Evolutionary conservation across 2,888 invertebrate genomes (phyloP), one percentile per base, ranked within the genome.

Genomic region (Prionchulus punctatus): DNA sequence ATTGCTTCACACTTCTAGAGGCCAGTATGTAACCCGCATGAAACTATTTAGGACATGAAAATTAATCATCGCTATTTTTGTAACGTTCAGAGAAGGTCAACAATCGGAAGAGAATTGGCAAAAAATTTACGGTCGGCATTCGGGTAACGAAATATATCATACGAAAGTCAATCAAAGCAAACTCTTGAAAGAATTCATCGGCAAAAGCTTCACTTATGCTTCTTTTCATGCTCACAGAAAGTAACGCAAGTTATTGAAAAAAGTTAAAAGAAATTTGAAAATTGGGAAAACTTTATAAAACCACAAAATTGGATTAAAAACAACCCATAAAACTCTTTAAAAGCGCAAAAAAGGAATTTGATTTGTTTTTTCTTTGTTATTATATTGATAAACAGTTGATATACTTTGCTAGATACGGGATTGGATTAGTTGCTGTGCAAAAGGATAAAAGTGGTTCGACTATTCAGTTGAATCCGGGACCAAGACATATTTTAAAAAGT

Each of bases 101-200:
- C 85, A 86, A 60, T 89, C 89, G 0, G 85, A 85, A 43, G 96
- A 96, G 75, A 90, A 94, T 74, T 98, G 96, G 96, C 94, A 96
- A 75, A 81, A 89, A 55, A 78, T 92, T n/a, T 96, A 96, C 72
- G 96, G 96, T 23, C 85, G 89, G 72, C 94, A 94, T 74, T 94
- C 94, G 1, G 96, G 96, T 63, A 98, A 98, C 74, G 96, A 98
- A 78, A 94, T 98, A 69, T 96, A 96, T 77, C 92, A 96, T 75
- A 96, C 96, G 64, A 82, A 85, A 58, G 80, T 94, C 57, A 86
- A 86, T 21, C 91, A 94, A 71, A 90, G 90, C 67, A 81, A 91
- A 61, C 96, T 98, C 77, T 96, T 96, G 71, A 91, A 92, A 28
- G 96, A 96, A 75, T 96, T 92, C 73, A 89, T 92, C 72, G 94